Base-by-base conservation (phyloP, 2,113 vertebrate species). In the Calidris pygmaea region DNA sequence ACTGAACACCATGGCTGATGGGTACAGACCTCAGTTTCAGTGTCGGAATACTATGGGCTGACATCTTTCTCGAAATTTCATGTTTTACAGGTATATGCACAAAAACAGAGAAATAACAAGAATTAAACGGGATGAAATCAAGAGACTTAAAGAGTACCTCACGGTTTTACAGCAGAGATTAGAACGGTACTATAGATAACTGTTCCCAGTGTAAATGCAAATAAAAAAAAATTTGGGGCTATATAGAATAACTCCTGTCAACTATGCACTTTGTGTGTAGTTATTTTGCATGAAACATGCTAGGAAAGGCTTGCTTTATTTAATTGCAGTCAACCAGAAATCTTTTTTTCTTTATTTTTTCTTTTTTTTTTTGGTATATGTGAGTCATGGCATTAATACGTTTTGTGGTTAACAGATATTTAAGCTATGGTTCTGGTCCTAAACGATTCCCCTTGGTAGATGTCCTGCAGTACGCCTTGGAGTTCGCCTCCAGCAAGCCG, bases 401-500 rank as follows among this genome's bases (percentile, higher is more conserved):
- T 97, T 97, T 97, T 97, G 56, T 96, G 93, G 90, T 97, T 97
- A 94, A 96, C 98, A 99, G 99, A 97, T 99, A 99, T 97, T 98
- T 98, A 98, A 99, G 99, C 98, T 99, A 99, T 89, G 99, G 99
- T 90, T 99, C 99, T 2, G 99, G 99, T 97, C 99, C 99, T 95
- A 99, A 99, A 98, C 98, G 99, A 95, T 99, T 99, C 96, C 99
- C 99, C 89, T 98, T 99, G 97, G 99, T 99, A 93, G 99, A 99
- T 98, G 99, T 99, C 97, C 99, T 99, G 66, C 99, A 99, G 97
- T 99, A 99, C 2, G 99, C 99, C 22, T 98, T 99, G 98, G 99
- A 99, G 97, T 99, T 99, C 20, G 99, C 99, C 56, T 99, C 99
- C 74, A 99, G 99, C 97, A 99, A 99, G 96, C 99, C 99, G 6